Evolutionary conservation across 2,797 vertebrate species (phyloP).

Genomic region (Schizopygopsis malacanthus): DNA sequence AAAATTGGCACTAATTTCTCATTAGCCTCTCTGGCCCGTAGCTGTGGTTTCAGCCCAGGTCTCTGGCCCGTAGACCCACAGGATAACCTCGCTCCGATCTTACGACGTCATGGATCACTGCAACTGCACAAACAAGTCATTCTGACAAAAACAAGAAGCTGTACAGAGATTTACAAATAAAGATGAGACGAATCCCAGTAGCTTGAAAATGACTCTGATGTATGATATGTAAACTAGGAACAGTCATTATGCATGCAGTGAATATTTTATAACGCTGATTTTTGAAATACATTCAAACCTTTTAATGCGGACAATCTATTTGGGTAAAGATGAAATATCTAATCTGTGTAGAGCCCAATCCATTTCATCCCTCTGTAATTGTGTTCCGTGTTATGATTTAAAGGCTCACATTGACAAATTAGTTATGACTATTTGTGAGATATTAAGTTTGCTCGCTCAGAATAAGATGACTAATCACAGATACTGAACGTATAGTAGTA

Average conservation of each 20-base stretch:
- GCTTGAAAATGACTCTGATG: constrained; percentile 12
- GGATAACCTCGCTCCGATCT: not conserved
- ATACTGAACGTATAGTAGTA: not conserved
- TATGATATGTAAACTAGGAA: constrained; percentile 12
- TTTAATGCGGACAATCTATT: not conserved
- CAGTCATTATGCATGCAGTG: constrained; percentile 11
- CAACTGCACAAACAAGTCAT: constrained; percentile 4
- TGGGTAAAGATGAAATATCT: constrained; percentile 5
- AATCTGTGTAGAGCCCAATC: constrained; percentile 19
- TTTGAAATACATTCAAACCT: constrained; percentile 18
- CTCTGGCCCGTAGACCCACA: not conserved
- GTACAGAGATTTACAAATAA: not conserved
- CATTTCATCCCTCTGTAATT: constrained; percentile 26
- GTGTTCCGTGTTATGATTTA: constrained; percentile 17
- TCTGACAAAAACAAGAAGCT: constrained; percentile 23
- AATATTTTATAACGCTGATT: constrained; percentile 35
- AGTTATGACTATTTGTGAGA: not conserved
- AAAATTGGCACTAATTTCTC: constrained; percentile 9
- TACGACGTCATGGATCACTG: not conserved
- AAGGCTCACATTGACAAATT: constrained; percentile 1
- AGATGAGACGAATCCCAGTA: not conserved
- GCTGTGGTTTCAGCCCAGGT: not conserved
- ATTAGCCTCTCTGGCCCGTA: not conserved
- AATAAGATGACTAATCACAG: not conserved
- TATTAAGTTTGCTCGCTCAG: not conserved